Evolutionary conservation across 2,797 vertebrate genomes (phyloP).

Genomic region (Amniataba percoides): DNA sequence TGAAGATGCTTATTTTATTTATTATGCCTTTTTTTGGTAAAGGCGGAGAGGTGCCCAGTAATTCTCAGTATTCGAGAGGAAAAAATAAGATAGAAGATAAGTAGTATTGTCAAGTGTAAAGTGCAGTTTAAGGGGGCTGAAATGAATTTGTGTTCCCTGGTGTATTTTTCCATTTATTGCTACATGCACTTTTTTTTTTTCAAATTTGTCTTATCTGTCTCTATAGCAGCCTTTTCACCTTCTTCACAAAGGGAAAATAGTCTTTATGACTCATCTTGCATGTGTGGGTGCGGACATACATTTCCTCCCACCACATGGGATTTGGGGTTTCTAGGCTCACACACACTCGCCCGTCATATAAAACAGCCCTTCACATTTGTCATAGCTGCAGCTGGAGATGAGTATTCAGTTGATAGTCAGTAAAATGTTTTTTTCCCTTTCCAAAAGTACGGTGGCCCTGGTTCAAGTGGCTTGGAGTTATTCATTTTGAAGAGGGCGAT

Average conservation of each 20-base stretch:
- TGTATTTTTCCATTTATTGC: neutral
- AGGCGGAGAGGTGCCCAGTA: neutral
- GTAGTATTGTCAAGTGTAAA: neutral
- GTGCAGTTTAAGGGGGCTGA: neutral
- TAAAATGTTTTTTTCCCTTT: neutral
- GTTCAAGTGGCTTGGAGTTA: neutral
- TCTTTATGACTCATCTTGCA: neutral
- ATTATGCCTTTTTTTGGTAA: too few relatives aligned
- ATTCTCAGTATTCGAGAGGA: neutral
- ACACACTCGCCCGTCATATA: neutral
- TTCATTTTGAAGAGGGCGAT: neutral
- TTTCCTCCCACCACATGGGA: neutral
- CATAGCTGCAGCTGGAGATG: neutral
- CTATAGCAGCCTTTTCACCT: neutral
- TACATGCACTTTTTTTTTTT: too few relatives aligned
- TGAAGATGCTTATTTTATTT: neutral
- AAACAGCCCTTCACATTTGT: neutral
- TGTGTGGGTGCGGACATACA: neutral
- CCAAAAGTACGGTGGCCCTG: neutral
- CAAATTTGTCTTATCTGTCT: neutral
- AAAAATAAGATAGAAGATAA: neutral
- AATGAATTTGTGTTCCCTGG: neutral
- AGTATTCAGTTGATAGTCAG: too few relatives aligned
- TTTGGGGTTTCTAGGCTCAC: neutral
- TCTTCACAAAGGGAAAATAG: neutral